phyloP scores from a whole-genome alignment of 2,113 vertebrate species.

The Amia ocellicauda region DNA sequence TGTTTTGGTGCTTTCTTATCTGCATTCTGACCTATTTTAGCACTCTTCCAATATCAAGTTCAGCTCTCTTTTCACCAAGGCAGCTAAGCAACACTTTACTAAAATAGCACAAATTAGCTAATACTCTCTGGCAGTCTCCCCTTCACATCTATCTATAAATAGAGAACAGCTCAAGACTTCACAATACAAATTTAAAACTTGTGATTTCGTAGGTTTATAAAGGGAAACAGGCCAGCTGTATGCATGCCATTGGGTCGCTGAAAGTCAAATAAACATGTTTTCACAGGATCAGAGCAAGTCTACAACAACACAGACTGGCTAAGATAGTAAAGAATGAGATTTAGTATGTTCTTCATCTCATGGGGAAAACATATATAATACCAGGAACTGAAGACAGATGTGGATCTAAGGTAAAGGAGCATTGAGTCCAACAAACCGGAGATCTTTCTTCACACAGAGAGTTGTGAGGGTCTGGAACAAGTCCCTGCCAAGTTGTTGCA shows the following conservation, averaged over 20 bases:
- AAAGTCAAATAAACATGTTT: neutral
- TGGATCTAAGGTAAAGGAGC: too few relatives aligned
- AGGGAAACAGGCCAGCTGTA: conserved; percentile 12
- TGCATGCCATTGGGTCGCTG: neutral
- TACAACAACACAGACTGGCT: neutral
- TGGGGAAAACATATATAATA: too few relatives aligned
- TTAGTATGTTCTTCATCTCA: too few relatives aligned
- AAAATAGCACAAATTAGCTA: conserved; percentile 13
- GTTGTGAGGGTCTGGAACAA: too few relatives aligned
- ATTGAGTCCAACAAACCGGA: too few relatives aligned
- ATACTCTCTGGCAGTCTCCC: neutral
- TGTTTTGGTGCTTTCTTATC: neutral
- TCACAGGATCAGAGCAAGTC: neutral
- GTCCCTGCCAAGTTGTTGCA: too few relatives aligned
- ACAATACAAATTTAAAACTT: conserved; percentile 2
- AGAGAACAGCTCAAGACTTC: neutral
- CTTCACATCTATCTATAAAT: conserved; percentile 10
- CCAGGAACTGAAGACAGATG: too few relatives aligned
- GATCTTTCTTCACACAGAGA: too few relatives aligned
- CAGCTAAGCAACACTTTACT: neutral
- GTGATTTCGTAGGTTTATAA: conserved; percentile 12
- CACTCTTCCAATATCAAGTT: neutral
- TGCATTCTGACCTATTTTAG: conserved; percentile 19
- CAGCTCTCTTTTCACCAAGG: neutral
- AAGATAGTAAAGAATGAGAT: too few relatives aligned